Conservation (phyloP, 1,140 invertebrate genomes). For the Rhysida immarginata region DNA sequence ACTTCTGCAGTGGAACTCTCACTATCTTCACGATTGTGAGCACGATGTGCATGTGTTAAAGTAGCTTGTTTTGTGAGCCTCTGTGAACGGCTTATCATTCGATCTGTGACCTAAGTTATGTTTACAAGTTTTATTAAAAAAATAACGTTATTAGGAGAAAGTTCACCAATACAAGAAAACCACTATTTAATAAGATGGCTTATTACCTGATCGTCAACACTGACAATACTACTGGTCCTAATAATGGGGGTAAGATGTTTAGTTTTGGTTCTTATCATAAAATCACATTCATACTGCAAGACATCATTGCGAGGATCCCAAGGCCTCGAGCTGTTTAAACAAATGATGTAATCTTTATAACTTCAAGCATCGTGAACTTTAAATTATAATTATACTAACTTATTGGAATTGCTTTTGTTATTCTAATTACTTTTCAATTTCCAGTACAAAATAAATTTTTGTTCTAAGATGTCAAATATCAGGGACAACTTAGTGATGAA, state of each 20-base stretch:
- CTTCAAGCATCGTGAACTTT: too few relatives aligned
- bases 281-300: constrained; percentile 55
- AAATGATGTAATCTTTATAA: too few relatives aligned
- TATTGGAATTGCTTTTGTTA: too few relatives aligned
- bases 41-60: not conserved
- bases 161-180: not conserved
- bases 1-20: constrained; percentile 3
- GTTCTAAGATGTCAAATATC: too few relatives aligned
- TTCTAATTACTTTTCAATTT: too few relatives aligned
- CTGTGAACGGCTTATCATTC: not conserved
- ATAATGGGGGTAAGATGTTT: constrained; percentile 31
- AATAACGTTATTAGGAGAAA: not conserved
- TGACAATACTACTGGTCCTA: constrained; percentile 16
- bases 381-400: too few relatives aligned
- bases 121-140: not conserved
- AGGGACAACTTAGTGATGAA: too few relatives aligned
- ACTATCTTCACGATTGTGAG: not conserved
- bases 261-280: constrained; percentile 36
- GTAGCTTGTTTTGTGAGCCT: not conserved
- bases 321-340: constrained; percentile 36
- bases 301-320: constrained; percentile 72
- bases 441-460: too few relatives aligned
- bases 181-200: not conserved
- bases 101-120: not conserved
- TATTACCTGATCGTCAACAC: constrained; percentile 5